phyloP scores from a whole-genome alignment of 2,797 vertebrate species.

The Sebastiscus tertius region DNA sequence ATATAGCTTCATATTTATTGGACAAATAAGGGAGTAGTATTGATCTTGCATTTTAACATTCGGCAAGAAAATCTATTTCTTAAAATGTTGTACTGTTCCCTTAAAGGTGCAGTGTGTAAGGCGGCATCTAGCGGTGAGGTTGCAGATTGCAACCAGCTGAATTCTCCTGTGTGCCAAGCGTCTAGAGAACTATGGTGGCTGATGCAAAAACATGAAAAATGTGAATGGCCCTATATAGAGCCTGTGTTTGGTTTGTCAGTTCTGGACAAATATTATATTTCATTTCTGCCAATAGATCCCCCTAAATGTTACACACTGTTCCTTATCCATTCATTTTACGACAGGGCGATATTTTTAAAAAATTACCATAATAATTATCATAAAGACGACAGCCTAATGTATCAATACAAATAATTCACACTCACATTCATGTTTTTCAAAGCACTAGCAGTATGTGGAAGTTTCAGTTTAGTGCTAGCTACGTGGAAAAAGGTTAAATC shows the following conservation, averaged over 20 bases:
- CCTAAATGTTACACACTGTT: background rate
- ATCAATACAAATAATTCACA: background rate
- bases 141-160: too few species aligned
- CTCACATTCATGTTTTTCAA: background rate
- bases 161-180: too few species aligned
- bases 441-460: too few species aligned
- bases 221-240: too few species aligned
- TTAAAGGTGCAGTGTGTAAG: background rate
- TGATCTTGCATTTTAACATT: background rate
- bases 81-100: background rate
- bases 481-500: background rate
- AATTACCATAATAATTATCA: background rate
- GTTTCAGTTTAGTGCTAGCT: background rate
- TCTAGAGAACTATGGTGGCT: too few species aligned
- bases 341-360: background rate
- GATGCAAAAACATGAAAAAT: too few species aligned
- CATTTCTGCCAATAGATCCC: too few species aligned
- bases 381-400: background rate
- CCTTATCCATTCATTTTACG: background rate
- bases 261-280: too few species aligned
- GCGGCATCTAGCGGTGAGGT: too few species aligned
- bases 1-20: background rate
- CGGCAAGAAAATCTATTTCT: background rate
- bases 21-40: background rate
- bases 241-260: too few species aligned